Evolutionary conservation across 2,797 vertebrate species (phyloP).

Genomic region (Danio albolineatus): DNA sequence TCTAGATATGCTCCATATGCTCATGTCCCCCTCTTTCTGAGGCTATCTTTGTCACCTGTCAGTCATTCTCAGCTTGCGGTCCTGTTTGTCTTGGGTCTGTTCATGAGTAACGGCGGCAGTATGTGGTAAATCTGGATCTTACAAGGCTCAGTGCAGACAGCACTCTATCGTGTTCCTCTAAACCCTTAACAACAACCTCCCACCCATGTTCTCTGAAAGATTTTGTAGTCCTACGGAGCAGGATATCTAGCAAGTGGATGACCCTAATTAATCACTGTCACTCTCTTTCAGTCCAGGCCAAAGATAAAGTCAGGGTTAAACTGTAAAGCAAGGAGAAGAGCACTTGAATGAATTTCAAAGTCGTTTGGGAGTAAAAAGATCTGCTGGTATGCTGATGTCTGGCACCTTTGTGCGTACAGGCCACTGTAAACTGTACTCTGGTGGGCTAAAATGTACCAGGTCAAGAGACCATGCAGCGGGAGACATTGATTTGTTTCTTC

Average conservation of each 20-base stretch:
- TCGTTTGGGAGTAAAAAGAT: slow-evolving; percentile 60
- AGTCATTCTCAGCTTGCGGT: slow-evolving; percentile 30
- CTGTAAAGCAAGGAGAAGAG: slow-evolving; percentile 27
- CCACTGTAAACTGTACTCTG: slow-evolving; percentile 18
- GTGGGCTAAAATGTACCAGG: slow-evolving; percentile 8
- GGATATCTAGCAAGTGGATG: not conserved
- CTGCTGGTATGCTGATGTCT: slow-evolving; percentile 20
- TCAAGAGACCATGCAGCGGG: not conserved
- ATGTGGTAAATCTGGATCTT: slow-evolving; percentile 33
- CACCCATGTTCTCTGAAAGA: slow-evolving; percentile 21
- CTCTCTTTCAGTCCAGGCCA: slow-evolving; percentile 33
- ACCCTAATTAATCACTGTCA: slow-evolving; percentile 27
- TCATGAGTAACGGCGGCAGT: slow-evolving; percentile 14
- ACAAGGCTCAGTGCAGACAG: slow-evolving; percentile 18
- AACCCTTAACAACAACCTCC: slow-evolving; percentile 10
- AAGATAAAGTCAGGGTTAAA: slow-evolving; percentile 64
- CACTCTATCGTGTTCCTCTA: not conserved
- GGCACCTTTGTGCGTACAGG: slow-evolving; percentile 1
- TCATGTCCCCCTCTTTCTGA: not conserved
- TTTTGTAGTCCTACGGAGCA: slow-evolving; percentile 1
- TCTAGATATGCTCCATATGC: slow-evolving; percentile 3
- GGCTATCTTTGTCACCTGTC: slow-evolving; percentile 51
- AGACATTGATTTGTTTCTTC: not conserved
- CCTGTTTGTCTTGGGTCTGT: slow-evolving; percentile 49
- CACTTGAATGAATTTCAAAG: slow-evolving; percentile 19